phyloP scores from a whole-genome alignment of 2,113 vertebrate species.

The Speoplatyrhinus poulsoni region DNA sequence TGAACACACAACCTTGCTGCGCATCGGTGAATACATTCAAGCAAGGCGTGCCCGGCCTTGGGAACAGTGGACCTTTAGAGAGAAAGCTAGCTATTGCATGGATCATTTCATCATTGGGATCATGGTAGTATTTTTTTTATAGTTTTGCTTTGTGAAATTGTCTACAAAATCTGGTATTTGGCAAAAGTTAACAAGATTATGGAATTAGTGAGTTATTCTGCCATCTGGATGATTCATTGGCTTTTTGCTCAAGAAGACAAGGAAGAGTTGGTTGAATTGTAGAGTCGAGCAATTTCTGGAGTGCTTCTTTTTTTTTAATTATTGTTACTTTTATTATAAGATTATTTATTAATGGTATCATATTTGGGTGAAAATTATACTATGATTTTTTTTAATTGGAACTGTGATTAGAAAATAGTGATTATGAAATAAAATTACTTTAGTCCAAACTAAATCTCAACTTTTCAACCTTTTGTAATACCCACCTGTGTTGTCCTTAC shows the following conservation, averaged over 20 bases:
- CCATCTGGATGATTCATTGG: constrained; percentile 52
- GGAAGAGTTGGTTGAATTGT: constrained; percentile 69
- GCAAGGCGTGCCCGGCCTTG: constrained; percentile 56
- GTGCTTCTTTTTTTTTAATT: neutral
- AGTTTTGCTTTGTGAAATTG: constrained; percentile 48
- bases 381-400: neutral
- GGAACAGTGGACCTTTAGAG: constrained; percentile 71
- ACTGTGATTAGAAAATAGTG: constrained; percentile 11
- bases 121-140: constrained; percentile 53
- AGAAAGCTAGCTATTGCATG: constrained; percentile 63
- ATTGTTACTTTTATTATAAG: neutral
- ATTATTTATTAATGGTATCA: neutral
- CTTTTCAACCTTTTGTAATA: neutral
- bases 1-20: constrained; percentile 43
- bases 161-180: constrained; percentile 74
- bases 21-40: constrained; percentile 61
- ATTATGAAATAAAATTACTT: constrained; percentile 31
- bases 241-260: constrained; percentile 63
- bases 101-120: constrained; percentile 72
- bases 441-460: neutral
- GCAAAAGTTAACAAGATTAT: constrained; percentile 51
- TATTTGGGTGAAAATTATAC: neutral
- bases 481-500: neutral
- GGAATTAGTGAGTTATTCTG: constrained; percentile 42
- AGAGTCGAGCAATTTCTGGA: neutral